Percentiles rank a stretch among this genome's conserved stretches.
phyloP scores from a whole-genome alignment of 2,888 invertebrate genomes.

The Sympetrum striolatum region DNA sequence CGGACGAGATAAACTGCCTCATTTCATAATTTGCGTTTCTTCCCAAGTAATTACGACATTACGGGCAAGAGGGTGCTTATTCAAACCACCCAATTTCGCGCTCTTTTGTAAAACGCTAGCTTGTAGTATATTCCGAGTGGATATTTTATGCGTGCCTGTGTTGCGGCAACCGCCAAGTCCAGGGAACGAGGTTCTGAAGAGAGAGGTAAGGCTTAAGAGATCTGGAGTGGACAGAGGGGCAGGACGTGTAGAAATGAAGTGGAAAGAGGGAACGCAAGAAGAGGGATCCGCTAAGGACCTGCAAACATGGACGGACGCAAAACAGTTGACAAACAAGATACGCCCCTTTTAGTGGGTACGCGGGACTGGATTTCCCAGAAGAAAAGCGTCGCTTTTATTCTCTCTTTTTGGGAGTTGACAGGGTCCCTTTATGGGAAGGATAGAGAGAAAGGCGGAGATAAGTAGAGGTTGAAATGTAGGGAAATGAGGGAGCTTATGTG shows the following conservation, averaged over 20 bases:
- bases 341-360: not conserved
- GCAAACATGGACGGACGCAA: not conserved
- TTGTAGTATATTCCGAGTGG: no score
- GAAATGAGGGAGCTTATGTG: not conserved
- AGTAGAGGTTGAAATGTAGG: not conserved
- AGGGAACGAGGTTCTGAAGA: not conserved
- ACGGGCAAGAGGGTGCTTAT: no score
- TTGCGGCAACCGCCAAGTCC: not conserved
- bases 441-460: not conserved
- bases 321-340: not conserved
- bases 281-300: not conserved
- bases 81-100: no score
- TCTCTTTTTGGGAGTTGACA: not conserved
- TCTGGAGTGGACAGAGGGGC: not conserved
- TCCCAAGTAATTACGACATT: no score
- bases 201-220: not conserved
- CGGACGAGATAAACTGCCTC: no score
- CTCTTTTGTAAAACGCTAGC: no score
- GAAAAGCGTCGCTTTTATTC: not conserved
- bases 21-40: no score
- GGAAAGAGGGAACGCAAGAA: not conserved
- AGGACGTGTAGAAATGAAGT: not conserved
- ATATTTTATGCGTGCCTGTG: no score
- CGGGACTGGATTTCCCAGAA: not conserved
- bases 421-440: not conserved